Evolutionary conservation across 2,113 vertebrate genomes (phyloP).

Genomic region (Salvator merianae): DNA sequence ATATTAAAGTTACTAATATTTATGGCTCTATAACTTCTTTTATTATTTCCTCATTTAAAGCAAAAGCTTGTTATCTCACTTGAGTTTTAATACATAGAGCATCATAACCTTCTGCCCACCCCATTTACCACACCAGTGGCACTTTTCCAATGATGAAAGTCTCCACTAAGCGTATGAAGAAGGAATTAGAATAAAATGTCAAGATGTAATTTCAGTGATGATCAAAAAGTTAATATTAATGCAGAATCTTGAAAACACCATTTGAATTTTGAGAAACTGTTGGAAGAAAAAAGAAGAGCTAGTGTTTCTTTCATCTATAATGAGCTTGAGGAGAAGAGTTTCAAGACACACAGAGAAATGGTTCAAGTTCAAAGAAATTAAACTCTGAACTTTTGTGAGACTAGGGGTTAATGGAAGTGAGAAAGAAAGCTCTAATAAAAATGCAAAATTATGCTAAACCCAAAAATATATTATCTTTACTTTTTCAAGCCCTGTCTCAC

Average conservation of each 20-base stretch:
- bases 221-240: constrained; percentile 49
- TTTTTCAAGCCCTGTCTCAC: constrained; percentile 14
- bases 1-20: constrained; percentile 44
- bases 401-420: constrained; percentile 35
- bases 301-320: constrained; percentile 60
- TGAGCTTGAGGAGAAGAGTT: constrained; percentile 36
- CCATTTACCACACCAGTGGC: background rate
- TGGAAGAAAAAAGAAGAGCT: constrained; percentile 28
- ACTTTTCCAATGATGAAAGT: constrained; percentile 23
- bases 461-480: constrained; percentile 1
- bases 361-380: constrained; percentile 54
- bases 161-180: constrained; percentile 16
- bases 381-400: constrained; percentile 41
- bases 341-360: constrained; percentile 21
- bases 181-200: constrained; percentile 42
- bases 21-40: background rate
- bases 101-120: background rate
- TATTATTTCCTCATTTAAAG: constrained; percentile 19
- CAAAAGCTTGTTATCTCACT: constrained; percentile 30
- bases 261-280: constrained; percentile 44
- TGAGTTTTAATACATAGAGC: constrained; percentile 31
- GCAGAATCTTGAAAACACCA: constrained; percentile 22
- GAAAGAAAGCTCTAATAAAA: constrained; percentile 26
- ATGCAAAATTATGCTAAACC: constrained; percentile 24
- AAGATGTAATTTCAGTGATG: constrained; percentile 44